These are phyloP conservation scores for Pediacus dermestoides DNA, from an alignment of 2,888 invertebrate genomes.

Conservation along the genomic window DNA sequence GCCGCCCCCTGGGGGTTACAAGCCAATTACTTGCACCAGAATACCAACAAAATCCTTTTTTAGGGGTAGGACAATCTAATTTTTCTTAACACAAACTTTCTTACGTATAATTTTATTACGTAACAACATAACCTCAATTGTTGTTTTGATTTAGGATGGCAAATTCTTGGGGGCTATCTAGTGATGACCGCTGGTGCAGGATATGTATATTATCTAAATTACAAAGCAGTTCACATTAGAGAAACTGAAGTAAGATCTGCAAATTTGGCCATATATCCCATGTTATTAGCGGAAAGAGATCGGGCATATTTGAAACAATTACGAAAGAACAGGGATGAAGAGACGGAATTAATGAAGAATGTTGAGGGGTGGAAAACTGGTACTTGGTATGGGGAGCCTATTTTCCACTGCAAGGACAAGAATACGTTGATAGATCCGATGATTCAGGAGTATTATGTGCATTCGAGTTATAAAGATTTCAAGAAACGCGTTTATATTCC, in stretches of 20 bases:
- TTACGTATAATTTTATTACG: conserved; percentile 16
- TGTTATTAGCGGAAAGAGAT: conserved; percentile 81
- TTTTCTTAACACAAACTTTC: no score
- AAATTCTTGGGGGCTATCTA: conserved; percentile 60
- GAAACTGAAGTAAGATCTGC: conserved; percentile 75
- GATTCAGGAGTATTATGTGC: conserved; percentile 70
- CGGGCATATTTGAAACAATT: conserved; percentile 78
- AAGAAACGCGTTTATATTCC: conserved; percentile 55
- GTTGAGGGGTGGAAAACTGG: conserved; percentile 91
- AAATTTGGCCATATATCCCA: conserved; percentile 69
- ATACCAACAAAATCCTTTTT: conserved; percentile 70
- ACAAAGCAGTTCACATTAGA: conserved; percentile 53
- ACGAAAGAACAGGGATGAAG: conserved; percentile 76
- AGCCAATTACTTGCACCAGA: conserved; percentile 68
- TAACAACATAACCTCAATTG: conserved; percentile 21
- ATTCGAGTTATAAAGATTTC: conserved; percentile 55
- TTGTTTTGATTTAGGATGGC: conserved; percentile 57
- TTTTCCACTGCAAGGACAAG: conserved; percentile 67
- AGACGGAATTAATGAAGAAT: conserved; percentile 82
- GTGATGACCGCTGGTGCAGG: conserved; percentile 55
- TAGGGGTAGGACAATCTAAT: conserved; percentile 54
- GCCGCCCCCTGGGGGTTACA: conserved; percentile 91
- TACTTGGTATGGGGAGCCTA: conserved; percentile 79
- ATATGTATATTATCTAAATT: conserved; percentile 58
- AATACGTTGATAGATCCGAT: conserved; percentile 63